Evolutionary conservation across 2,888 invertebrate genomes (phyloP), one percentile per base, ranked within the genome.

Genomic region (Diaprepes abbreviatus): DNA sequence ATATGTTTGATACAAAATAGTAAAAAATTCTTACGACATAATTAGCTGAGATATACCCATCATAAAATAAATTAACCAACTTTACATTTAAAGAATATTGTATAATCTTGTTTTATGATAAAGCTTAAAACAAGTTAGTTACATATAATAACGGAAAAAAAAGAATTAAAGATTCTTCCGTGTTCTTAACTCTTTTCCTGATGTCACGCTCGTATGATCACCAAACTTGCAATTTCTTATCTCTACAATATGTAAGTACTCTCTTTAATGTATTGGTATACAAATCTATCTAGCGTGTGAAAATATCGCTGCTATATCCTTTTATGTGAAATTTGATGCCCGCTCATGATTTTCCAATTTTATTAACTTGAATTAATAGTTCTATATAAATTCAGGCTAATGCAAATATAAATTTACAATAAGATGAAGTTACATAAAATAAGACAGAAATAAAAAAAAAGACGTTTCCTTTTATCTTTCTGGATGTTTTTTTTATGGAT

Each of bases 161-260:
- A n/a, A n/a, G n/a, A 54, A n/a, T 43, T 10, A n/a, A 55, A 17
- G 38, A 36, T 33, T 60, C 60, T 60, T 60, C 48, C 48, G 60
- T 57, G 45, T 63, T 68, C 57, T 43, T 57, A 50, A 43, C 55
- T 62, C 19, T 43, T 54, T 48, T 21, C 24, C 54, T 14, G 9
- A 38, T 62, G 63, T 68, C 68, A 68, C 68, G 68, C 43, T 55
- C 57, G 50, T 52, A 36, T 63, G 68, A 57, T 57, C 62, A 50
- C 68, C 63, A 68, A 68, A 63, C 62, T 63, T 45, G 68, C 55
- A 62, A 57, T 57, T 55, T 68, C 68, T 68, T 68, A 68, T 68
- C 68, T 60, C n/a, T 60, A 24, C 16, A 54, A 36, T 31, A 45
- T 60, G 24, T 54, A 65, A 54, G 67, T 59, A 66, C 52, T 40